phyloP scores from a whole-genome alignment of 1,140 invertebrate genomes.

The Rhizoglyphus robini region DNA sequence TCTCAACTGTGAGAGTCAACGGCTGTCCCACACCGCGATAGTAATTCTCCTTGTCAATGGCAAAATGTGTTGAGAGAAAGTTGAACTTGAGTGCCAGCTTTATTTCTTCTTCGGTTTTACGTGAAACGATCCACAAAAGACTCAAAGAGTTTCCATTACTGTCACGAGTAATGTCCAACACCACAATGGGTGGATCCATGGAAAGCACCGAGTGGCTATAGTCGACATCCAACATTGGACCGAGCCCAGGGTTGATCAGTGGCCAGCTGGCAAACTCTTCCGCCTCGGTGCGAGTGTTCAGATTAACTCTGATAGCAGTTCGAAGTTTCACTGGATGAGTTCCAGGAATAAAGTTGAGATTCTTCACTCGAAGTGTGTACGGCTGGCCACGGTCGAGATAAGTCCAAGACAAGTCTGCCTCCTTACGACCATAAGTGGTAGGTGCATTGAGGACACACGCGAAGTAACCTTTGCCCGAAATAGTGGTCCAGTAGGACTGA shows the following conservation, averaged over 20 bases:
- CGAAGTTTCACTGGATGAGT: background rate
- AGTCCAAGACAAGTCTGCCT: background rate
- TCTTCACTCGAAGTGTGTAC: background rate
- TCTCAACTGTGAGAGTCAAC: background rate
- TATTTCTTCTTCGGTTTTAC: background rate
- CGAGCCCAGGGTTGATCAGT: background rate
- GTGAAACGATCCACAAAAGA: background rate
- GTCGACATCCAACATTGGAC: background rate
- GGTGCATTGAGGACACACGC: background rate
- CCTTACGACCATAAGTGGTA: background rate
- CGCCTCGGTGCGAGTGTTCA: background rate
- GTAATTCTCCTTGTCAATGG: background rate
- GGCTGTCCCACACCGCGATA: no score
- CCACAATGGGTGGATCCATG: background rate
- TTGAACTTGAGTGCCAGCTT: background rate
- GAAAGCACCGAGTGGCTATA: background rate
- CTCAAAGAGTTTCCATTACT: background rate
- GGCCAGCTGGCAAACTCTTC: background rate
- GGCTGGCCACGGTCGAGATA: background rate
- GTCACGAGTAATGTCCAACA: background rate
- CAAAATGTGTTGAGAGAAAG: background rate
- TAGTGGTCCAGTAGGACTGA: background rate
- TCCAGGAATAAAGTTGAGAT: background rate
- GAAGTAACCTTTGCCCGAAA: background rate
- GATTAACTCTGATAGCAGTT: background rate